A percentile compares a stretch with the other conserved stretches of the same genome.
These are phyloP conservation scores for Strix aluco DNA, from an alignment of 2,113 vertebrate genomes.

Conservation along the genomic window DNA sequence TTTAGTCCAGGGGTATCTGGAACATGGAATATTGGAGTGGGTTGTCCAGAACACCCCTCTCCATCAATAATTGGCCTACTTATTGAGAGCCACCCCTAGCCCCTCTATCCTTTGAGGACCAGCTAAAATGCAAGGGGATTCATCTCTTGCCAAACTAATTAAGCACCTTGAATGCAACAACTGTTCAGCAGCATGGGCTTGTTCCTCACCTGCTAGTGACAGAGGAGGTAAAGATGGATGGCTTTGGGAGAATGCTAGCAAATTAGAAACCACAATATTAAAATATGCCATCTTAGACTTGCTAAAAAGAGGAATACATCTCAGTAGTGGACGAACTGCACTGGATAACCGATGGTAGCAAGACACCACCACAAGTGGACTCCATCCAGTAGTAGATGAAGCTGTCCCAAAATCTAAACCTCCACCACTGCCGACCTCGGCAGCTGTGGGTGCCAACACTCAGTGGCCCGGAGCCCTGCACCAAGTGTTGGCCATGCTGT, in stretches of 20 bases:
- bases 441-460: too few species aligned
- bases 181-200: not conserved
- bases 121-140: too few species aligned
- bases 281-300: not conserved
- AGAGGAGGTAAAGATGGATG: not conserved
- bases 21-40: too few species aligned
- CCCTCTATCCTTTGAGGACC: too few species aligned
- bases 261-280: not conserved
- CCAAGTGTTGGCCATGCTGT: too few species aligned
- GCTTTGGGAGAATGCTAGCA: not conserved
- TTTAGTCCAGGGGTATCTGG: too few species aligned
- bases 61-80: too few species aligned
- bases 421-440: accelerated
- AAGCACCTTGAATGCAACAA: too few species aligned
- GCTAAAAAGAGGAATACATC: not conserved
- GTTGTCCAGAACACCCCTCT: too few species aligned
- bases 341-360: not conserved
- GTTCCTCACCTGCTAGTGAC: not conserved
- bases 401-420: not conserved
- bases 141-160: too few species aligned
- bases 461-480: not conserved
- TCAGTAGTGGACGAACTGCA: not conserved
- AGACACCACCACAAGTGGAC: accelerated
- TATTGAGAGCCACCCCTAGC: too few species aligned
- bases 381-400: too few species aligned